Conservation (phyloP, 64 coral and sea anemone genomes). For the Dendronephthya gigantea region DNA sequence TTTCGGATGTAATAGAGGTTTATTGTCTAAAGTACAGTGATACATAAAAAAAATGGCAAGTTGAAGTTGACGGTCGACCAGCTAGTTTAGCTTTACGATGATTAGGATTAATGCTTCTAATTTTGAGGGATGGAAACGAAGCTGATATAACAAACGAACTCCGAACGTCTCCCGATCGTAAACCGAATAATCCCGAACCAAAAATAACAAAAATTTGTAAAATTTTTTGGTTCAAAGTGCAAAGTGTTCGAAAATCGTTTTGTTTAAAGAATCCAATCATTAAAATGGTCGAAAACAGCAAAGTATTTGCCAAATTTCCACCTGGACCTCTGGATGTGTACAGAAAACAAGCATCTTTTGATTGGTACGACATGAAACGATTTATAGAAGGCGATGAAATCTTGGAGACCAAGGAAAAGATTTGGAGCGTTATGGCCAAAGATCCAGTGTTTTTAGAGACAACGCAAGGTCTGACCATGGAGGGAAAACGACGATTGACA, state of each 20-base stretch:
- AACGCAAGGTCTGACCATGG: constrained; percentile 42
- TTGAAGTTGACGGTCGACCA: no score
- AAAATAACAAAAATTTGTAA: no score
- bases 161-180: neutral
- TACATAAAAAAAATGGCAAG: no score
- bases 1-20: no score
- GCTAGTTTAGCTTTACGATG: no score
- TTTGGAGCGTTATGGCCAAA: constrained; percentile 66
- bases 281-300: neutral
- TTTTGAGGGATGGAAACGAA: neutral
- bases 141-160: neutral
- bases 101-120: neutral
- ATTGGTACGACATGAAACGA: constrained; percentile 68
- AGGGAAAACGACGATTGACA: constrained; percentile 47
- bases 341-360: constrained; percentile 55
- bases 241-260: neutral
- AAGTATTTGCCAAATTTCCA: constrained; percentile 25
- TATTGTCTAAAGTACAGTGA: no score
- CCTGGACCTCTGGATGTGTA: constrained; percentile 67
- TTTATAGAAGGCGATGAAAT: constrained; percentile 80
- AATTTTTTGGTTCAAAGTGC: neutral
- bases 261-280: neutral
- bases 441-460: constrained; percentile 62
- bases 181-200: no score
- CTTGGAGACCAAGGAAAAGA: constrained; percentile 45